Percentiles rank a stretch among this genome's conserved stretches.
phyloP scores from a whole-genome alignment of 2,888 invertebrate species.

The Polymixis lichenea region DNA sequence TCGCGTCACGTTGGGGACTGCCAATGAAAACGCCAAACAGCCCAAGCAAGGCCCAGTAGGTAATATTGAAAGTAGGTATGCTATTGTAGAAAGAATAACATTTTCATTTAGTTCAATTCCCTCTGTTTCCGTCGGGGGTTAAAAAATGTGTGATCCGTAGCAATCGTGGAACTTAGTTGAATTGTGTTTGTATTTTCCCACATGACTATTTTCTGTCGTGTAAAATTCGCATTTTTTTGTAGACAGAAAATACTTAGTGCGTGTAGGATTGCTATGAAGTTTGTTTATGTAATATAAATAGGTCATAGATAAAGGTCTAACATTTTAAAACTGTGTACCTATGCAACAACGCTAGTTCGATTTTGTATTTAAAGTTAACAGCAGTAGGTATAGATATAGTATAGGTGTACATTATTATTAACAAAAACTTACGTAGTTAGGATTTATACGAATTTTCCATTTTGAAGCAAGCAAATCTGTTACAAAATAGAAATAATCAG shows the following conservation, averaged over 20 bases:
- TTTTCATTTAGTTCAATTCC: no score
- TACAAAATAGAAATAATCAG: slow-evolving; percentile 20
- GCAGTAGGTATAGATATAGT: background rate
- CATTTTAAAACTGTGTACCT: background rate
- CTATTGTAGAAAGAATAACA: no score
- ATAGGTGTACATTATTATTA: background rate
- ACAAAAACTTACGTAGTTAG: no score
- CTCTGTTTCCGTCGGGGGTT: no score
- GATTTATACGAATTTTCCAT: background rate
- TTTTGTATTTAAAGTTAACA: background rate
- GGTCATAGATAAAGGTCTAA: background rate
- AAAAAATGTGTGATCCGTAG: background rate
- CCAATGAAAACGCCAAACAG: no score
- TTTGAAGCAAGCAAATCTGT: background rate
- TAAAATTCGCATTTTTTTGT: background rate
- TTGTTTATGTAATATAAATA: background rate
- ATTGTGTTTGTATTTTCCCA: slow-evolving; percentile 28
- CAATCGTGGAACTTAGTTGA: slow-evolving; percentile 13
- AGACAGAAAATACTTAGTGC: background rate
- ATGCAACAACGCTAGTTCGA: background rate
- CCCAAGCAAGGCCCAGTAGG: no score
- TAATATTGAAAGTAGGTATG: no score
- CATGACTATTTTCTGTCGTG: background rate
- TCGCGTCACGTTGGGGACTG: no score
- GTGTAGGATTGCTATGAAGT: background rate